A percentile compares a stretch with the other conserved stretches of the same genome.
phyloP scores from a whole-genome alignment of 2,797 vertebrate species.

The Pipistrellus nathusii region DNA sequence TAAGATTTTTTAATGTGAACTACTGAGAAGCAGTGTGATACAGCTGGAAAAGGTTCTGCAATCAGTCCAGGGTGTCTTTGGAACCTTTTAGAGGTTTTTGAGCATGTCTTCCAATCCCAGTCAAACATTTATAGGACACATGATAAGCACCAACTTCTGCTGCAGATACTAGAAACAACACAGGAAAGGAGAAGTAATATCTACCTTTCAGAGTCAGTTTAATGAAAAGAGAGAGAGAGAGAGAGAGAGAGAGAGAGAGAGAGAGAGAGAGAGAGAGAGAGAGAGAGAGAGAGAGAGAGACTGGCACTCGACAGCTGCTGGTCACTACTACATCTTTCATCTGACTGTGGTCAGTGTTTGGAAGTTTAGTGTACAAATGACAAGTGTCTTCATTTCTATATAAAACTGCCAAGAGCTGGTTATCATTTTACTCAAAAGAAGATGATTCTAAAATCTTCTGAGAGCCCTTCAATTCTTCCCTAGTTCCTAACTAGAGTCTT shows the following conservation, averaged over 20 bases:
- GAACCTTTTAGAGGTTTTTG: neutral
- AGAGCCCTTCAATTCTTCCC: neutral
- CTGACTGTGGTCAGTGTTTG: neutral
- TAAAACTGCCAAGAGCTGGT: neutral
- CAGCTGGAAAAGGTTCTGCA: neutral
- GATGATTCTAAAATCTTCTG: neutral
- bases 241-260: too few species aligned
- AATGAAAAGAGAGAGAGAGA: neutral
- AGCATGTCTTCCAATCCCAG: slow-evolving; percentile 6
- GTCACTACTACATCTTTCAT: neutral
- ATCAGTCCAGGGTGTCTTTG: neutral
- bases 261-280: too few species aligned
- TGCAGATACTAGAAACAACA: neutral
- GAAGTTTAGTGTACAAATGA: neutral
- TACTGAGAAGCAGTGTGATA: neutral
- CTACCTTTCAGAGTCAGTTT: neutral
- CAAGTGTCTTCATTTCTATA: neutral
- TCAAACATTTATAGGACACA: neutral
- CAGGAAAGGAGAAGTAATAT: neutral
- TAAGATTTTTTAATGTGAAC: neutral
- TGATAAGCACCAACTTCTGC: neutral
- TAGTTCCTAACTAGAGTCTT: neutral
- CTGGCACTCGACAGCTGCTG: neutral
- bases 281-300: too few species aligned
- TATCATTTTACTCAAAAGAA: slow-evolving; percentile 11